These are phyloP conservation scores for Madoqua kirkii DNA, from an alignment of 2,113 vertebrate species.

Conservation along the genomic window DNA sequence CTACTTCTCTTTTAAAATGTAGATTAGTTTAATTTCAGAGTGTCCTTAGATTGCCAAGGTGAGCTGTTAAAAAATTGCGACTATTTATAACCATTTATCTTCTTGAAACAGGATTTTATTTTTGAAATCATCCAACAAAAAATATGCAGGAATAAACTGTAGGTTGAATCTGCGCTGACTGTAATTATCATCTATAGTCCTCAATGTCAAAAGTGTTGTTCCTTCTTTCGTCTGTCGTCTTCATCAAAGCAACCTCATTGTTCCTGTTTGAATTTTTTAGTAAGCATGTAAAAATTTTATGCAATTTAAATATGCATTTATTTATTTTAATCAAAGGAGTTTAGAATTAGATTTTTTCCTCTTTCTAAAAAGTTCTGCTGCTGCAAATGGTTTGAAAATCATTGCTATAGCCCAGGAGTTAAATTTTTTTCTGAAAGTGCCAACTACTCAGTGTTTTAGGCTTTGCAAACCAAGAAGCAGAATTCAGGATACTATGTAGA, in stretches of 20 bases:
- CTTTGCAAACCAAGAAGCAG: neutral
- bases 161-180: neutral
- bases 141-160: neutral
- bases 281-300: neutral
- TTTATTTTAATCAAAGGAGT: neutral
- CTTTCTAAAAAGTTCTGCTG: neutral
- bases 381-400: constrained; percentile 1
- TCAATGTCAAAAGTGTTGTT: constrained; percentile 16
- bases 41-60: constrained; percentile 48
- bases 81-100: constrained; percentile 55
- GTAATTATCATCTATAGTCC: neutral
- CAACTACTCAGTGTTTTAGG: neutral
- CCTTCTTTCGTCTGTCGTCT: neutral
- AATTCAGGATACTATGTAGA: neutral
- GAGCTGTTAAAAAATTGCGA: constrained; percentile 23
- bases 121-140: constrained; percentile 38
- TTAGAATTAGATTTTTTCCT: neutral
- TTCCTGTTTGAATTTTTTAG: neutral
- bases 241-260: neutral
- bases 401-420: neutral
- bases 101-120: constrained; percentile 42
- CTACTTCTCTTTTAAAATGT: constrained; percentile 28
- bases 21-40: constrained; percentile 40
- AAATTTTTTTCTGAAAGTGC: neutral
- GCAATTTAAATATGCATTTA: neutral